Conservation (phyloP, 2,888 invertebrate species). For the Colletes collaris region DNA sequence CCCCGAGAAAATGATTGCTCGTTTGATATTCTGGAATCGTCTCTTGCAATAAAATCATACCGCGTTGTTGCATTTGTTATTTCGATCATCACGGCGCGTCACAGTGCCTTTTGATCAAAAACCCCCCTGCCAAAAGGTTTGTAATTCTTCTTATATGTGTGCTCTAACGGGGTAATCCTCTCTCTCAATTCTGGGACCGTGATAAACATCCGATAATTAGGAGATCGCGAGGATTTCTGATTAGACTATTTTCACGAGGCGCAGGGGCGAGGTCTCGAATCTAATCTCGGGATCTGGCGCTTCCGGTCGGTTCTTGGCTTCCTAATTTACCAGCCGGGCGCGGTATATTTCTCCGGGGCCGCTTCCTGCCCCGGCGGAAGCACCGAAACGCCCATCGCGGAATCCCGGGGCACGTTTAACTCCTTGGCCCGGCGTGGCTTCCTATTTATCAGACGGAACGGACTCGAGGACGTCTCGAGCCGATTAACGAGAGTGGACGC, state of each 20-base stretch:
- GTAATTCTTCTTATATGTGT: no score
- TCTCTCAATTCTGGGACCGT: no score
- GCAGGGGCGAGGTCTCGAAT: slow-evolving; percentile 1
- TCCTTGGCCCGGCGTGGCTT: slow-evolving; percentile 24
- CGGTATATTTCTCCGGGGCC: slow-evolving; percentile 32
- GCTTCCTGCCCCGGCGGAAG: slow-evolving; percentile 50
- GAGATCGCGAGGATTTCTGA: no score
- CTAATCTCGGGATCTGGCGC: slow-evolving; percentile 45
- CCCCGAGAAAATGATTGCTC: no score
- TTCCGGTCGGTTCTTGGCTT: slow-evolving; percentile 32
- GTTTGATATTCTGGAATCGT: no score
- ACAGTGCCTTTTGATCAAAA: no score
- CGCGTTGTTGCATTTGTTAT: no score
- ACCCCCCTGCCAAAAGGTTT: no score
- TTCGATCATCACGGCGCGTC: no score
- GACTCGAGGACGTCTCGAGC: slow-evolving; percentile 47
- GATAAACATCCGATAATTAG: no score
- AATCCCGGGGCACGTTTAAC: slow-evolving; percentile 30
- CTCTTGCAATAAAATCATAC: no score
- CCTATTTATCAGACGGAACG: slow-evolving; percentile 50
- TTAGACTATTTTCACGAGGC: neutral
- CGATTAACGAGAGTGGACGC: slow-evolving; percentile 55
- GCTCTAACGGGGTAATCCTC: no score
- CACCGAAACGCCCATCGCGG: slow-evolving; percentile 43
- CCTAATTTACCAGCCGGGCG: slow-evolving; percentile 33